Evolutionary conservation across 2,797 vertebrate species (phyloP).

Genomic region (Mus minutoides): DNA sequence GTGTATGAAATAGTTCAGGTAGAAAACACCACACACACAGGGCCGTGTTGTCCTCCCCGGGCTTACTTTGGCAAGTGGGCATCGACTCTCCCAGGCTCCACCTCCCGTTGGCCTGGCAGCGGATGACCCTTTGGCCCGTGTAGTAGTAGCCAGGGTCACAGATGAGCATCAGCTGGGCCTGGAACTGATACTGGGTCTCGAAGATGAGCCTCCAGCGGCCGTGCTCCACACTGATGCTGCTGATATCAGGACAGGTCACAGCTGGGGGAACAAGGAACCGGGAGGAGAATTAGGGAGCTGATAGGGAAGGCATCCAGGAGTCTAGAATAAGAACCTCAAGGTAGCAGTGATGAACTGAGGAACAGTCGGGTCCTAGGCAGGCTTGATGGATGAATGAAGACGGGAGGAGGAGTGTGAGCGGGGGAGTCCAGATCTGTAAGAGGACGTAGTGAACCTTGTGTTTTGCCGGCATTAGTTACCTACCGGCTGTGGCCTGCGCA

Average conservation of each 20-base stretch:
- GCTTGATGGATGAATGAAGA: not conserved
- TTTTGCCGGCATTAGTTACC: fast-evolving
- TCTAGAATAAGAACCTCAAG: not conserved
- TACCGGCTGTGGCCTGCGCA: not conserved
- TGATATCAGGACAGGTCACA: conserved; percentile 94
- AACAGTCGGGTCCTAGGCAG: not conserved
- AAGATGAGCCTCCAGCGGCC: conserved; percentile 98
- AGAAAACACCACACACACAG: not conserved
- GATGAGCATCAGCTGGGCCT: conserved; percentile 96
- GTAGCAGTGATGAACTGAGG: not conserved
- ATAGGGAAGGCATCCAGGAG: not conserved
- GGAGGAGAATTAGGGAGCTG: not conserved
- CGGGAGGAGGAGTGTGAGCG: not conserved
- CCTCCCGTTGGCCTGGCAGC: conserved; percentile 93
- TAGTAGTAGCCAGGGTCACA: conserved; percentile 99
- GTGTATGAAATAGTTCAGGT: not conserved
- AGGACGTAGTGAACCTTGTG: not conserved
- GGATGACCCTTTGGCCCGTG: conserved; percentile 94
- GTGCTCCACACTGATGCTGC: conserved; percentile 93
- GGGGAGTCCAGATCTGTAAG: not conserved
- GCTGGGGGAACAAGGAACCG: conserved; percentile 85
- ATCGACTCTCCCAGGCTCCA: conserved; percentile 95
- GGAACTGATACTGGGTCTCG: conserved; percentile 96
- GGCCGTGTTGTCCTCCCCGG: fast-evolving
- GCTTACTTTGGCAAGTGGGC: conserved; percentile 95